Evolutionary conservation across 2,888 invertebrate genomes (phyloP), one percentile per base, ranked within the genome.

Genomic region (Apotomis turbidana): DNA sequence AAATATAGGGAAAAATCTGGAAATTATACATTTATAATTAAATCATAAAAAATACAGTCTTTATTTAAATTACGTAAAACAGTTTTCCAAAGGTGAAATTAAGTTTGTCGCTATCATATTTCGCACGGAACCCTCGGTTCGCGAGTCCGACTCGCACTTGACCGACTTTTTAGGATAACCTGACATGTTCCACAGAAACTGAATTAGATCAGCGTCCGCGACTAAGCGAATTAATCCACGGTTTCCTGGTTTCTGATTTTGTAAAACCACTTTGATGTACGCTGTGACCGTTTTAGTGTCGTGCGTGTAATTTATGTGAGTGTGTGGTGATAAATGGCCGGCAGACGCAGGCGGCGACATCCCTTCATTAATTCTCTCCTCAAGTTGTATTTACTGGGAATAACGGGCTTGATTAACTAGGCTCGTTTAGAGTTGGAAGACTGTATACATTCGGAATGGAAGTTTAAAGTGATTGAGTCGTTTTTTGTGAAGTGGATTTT

Each of bases 311-410:
- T 59, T 5, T 38, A 38, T 59, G 59, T n/a, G 49, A 4, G 41
- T 44, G 64, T 55, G 36, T 8, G 64, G 64, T 55, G 64, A 64
- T 55, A 68, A 68, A 72, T 68, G 68, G 62, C 44, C 3, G 46
- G 12, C 62, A 51, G 52, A 36, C 57, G 69, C 36, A 49, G 59
- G 68, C 68, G 71, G 61, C 68, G 71, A 68, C 68, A 57, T 58
- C 68, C 71, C 71, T 71, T 68, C 68, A 72, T 72, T 72, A 72
- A 72, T 72, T 72, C 68, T 44, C 62, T 68, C 67, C 59, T 46
- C 41, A 66, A 57, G 60, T 68, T 68, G 70, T 60, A 67, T 72
- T 71, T 68, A 62, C 62, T 58, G 58, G 62, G 59, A 52, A 66
- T 59, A 54, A 71, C 15, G 62, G 46, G 12, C 52, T 63, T 62